Conservation (phyloP, 23 tunicate species). For the Aplidium turbinatum region DNA sequence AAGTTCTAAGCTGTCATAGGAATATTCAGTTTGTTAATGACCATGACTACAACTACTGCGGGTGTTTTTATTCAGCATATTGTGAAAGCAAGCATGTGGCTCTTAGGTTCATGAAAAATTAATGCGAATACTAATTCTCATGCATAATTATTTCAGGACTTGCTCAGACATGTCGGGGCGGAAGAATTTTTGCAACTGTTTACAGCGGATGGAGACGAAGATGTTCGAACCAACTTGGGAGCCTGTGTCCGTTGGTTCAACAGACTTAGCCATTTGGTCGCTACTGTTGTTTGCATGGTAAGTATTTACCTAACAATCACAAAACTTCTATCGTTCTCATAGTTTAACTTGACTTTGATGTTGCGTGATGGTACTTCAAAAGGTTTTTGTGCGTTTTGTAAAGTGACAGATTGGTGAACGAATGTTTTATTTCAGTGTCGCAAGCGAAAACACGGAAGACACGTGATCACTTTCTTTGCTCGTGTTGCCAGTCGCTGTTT, state of each 20-base stretch:
- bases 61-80: no score
- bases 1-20: neutral
- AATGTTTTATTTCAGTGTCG: slow-evolving; percentile 66
- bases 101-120: no score
- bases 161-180: slow-evolving; percentile 84
- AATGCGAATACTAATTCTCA: no score
- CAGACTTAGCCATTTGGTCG: slow-evolving; percentile 79
- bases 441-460: slow-evolving; percentile 74
- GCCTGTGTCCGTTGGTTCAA: slow-evolving; percentile 94
- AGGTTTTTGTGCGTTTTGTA: no score
- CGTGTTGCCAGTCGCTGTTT: slow-evolving; percentile 77
- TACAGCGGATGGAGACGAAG: slow-evolving; percentile 55
- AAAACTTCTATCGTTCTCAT: neutral
- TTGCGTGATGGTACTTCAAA: no score
- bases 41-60: neutral
- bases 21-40: neutral
- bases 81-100: no score
- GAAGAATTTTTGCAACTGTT: slow-evolving; percentile 92
- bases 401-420: no score
- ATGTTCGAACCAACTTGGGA: slow-evolving; percentile 68
- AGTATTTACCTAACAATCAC: slow-evolving; percentile 7
- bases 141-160: slow-evolving; percentile 75
- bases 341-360: no score
- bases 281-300: slow-evolving; percentile 78
- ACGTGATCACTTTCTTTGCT: slow-evolving; percentile 85